Conservation (phyloP, 2,888 invertebrate species). For the Metacarcinus magister region DNA sequence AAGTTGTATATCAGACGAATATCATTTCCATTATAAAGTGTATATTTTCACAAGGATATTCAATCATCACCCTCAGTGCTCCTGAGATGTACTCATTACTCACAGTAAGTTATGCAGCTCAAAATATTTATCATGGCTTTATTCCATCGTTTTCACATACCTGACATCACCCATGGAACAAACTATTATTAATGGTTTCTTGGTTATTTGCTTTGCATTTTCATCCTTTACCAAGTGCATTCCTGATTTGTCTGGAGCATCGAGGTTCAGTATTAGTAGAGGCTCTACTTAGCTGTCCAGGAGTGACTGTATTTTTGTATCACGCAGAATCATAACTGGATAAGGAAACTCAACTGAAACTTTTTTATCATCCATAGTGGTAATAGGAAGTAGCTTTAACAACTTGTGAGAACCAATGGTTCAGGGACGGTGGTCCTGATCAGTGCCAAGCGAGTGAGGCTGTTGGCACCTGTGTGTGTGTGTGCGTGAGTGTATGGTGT, state of each 20-base stretch:
- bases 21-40: constrained; percentile 72
- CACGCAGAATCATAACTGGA: constrained; percentile 66
- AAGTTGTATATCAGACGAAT: constrained; percentile 63
- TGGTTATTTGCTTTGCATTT: constrained; percentile 75
- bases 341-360: constrained; percentile 59
- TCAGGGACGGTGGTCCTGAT: constrained; percentile 68
- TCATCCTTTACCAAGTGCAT: constrained; percentile 76
- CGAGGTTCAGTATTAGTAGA: constrained; percentile 79
- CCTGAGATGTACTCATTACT: constrained; percentile 69
- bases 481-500: background rate
- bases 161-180: constrained; percentile 64
- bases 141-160: constrained; percentile 52
- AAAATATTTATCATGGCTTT: constrained; percentile 75
- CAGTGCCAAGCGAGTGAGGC: constrained; percentile 79
- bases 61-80: constrained; percentile 58
- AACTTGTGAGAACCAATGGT: constrained; percentile 69
- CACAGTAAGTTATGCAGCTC: constrained; percentile 77
- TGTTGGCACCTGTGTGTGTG: constrained; percentile 63
- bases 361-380: constrained; percentile 64
- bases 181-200: constrained; percentile 65
- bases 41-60: constrained; percentile 73
- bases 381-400: constrained; percentile 75
- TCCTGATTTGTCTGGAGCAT: constrained; percentile 80
- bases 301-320: constrained; percentile 78
- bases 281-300: constrained; percentile 75